phyloP scores from a whole-genome alignment of 2,797 vertebrate genomes.

The Botia almorhae region DNA sequence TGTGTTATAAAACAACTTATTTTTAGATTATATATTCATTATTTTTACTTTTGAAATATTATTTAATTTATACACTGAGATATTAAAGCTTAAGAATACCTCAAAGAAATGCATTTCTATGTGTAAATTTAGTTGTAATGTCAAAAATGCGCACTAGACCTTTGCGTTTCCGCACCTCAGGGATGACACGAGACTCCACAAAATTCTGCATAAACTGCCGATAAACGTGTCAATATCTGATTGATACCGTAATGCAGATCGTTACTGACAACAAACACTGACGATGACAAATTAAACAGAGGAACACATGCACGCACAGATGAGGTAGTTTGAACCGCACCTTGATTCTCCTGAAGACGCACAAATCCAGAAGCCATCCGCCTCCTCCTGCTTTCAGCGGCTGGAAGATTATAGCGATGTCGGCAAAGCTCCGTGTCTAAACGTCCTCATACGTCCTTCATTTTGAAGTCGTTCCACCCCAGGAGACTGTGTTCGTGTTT shows the following conservation, averaged over 20 bases:
- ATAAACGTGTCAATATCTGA: slow-evolving; percentile 1
- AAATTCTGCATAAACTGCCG: slow-evolving; percentile 42
- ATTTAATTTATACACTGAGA: background rate
- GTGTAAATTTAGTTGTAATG: background rate
- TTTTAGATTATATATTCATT: background rate
- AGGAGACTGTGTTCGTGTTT: background rate
- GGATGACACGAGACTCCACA: slow-evolving; percentile 22
- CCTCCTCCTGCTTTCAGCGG: slow-evolving; percentile 15
- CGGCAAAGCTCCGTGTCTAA: slow-evolving; percentile 15
- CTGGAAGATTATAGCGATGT: slow-evolving; percentile 13
- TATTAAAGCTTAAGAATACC: background rate
- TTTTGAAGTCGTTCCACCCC: slow-evolving; percentile 18
- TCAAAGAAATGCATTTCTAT: background rate
- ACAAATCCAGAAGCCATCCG: slow-evolving; percentile 28
- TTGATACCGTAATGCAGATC: slow-evolving; percentile 3
- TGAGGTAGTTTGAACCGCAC: slow-evolving; percentile 54
- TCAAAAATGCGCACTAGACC: slow-evolving; percentile 28
- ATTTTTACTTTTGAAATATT: background rate
- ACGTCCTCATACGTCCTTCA: slow-evolving; percentile 21
- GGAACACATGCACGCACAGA: slow-evolving; percentile 23
- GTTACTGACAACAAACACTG: background rate
- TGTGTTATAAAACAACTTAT: background rate
- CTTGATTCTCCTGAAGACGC: slow-evolving; percentile 54
- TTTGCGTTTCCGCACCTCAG: slow-evolving; percentile 30
- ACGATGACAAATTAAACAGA: slow-evolving; percentile 15